These are phyloP conservation scores for Argynnis bischoffii DNA, from an alignment of 2,888 invertebrate genomes.

Conservation along the genomic window DNA sequence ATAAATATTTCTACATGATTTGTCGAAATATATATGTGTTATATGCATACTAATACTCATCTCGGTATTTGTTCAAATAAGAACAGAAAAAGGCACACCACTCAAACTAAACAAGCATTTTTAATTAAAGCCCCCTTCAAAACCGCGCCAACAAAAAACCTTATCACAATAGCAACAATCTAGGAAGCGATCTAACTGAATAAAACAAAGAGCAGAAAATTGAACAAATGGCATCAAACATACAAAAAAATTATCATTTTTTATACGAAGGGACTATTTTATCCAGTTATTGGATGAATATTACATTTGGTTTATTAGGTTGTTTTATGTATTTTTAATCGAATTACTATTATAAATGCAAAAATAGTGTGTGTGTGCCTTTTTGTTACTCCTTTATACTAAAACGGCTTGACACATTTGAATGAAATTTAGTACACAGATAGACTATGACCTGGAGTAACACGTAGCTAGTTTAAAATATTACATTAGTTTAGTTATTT, in stretches of 20 bases:
- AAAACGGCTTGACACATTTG: too few species aligned
- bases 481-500: too few species aligned
- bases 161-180: conserved; percentile 80
- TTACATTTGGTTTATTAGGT: too few species aligned
- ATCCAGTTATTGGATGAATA: too few species aligned
- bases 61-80: conserved; percentile 33
- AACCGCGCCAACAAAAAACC: conserved; percentile 70
- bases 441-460: too few species aligned
- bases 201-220: conserved; percentile 35
- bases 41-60: not conserved
- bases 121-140: conserved; percentile 78
- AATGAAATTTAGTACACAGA: too few species aligned
- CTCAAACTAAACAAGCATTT: conserved; percentile 67
- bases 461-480: too few species aligned
- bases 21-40: not conserved
- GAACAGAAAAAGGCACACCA: conserved; percentile 52
- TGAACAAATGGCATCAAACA: conserved; percentile 7
- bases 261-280: too few species aligned
- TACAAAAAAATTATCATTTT: not conserved
- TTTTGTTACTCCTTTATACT: too few species aligned
- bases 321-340: too few species aligned
- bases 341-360: too few species aligned
- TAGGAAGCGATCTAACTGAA: conserved; percentile 81
- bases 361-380: too few species aligned
- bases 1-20: not conserved